Evolutionary conservation across 2,888 invertebrate species (phyloP), one percentile per base, ranked within the genome.

Genomic region (Ethmia dodecea): DNA sequence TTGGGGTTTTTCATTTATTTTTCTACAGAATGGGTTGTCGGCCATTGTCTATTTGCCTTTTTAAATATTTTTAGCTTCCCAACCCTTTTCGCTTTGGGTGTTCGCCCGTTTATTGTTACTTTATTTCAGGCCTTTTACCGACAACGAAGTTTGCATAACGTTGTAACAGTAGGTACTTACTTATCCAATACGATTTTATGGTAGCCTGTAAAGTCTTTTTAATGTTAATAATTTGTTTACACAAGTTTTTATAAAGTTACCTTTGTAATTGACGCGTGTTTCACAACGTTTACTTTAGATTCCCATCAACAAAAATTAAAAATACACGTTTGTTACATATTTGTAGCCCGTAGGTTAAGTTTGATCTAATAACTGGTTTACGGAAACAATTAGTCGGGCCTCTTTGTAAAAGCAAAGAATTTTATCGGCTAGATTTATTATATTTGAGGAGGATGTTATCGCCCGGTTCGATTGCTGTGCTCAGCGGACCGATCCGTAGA

Each of bases 391-490:
- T 80, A 78, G 74, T 66, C 67, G 70, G 68, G 49, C 47, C 58
- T 68, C 69, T 76, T 73, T 74, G 64, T 67, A 63, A 52, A 65
- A 66, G 65, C 56, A 57, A 71, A 72, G 68, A 67, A 75, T 73
- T 69, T 80, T 78, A 84, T 83, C 76, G 60, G 46, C 52, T 70
- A 78, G 74, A 83, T 83, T 83, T 83, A 80, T 84, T 80, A 76
- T 79, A 73, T 83, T 81, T 80, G 75, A 65, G 62, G 66, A 73
- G 70, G 72, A 64, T 70, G 72, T 77, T 81, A 84, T 83, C 81
- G 70, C 49, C 47, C 6, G 55, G 52, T 66, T 67, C 69, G 68
- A 70, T 73, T 60, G 59, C 56, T 54, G 48, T 49, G 55, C 48
- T 55, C 52, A 55, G 42, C 60, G 60, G 52, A 54, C 60, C 63